Percentiles rank a stretch among this genome's conserved stretches.
Conservation (phyloP, 2,113 vertebrate genomes). For the Vireo altiloquus region DNA sequence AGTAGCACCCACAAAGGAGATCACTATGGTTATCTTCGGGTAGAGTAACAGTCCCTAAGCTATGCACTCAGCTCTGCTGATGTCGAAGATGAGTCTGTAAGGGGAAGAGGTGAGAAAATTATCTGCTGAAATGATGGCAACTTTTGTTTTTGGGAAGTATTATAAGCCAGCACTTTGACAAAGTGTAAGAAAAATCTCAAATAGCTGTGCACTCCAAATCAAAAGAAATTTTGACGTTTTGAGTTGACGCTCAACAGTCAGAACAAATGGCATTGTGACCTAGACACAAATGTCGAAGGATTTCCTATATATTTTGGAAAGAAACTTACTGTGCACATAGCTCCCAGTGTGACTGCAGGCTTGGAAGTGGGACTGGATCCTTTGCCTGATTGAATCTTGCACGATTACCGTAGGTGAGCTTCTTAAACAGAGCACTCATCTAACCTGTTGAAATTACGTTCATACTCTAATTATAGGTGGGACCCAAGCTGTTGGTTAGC, state of each 20-base stretch:
- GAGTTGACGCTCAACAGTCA: background rate
- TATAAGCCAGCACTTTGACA: background rate
- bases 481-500: background rate
- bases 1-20: background rate
- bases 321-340: background rate
- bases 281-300: background rate
- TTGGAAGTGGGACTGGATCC: background rate
- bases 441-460: background rate
- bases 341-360: background rate
- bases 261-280: background rate
- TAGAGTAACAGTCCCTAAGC: background rate
- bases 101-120: background rate
- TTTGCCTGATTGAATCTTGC: background rate
- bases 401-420: rapidly evolving
- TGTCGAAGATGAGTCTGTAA: background rate
- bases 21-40: background rate
- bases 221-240: background rate
- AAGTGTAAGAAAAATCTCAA: background rate
- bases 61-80: background rate
- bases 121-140: background rate
- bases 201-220: background rate
- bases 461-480: background rate
- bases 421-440: background rate
- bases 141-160: background rate
- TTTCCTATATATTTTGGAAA: background rate